Conservation (phyloP, 1,140 invertebrate species). For the Sinonovacula constricta region DNA sequence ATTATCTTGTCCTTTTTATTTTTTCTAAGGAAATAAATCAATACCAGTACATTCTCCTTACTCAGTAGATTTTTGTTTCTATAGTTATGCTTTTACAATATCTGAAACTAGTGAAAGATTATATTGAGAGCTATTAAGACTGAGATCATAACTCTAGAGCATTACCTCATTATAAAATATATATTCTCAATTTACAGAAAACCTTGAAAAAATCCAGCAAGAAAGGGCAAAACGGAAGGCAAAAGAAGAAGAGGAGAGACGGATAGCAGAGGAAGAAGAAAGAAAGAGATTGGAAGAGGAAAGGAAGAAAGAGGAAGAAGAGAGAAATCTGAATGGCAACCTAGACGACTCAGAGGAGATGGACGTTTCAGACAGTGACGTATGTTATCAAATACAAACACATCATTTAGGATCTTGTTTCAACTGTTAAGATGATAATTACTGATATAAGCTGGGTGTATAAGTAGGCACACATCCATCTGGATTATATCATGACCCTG, state of each 20-base stretch:
- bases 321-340: conserved; percentile 58
- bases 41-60: too few relatives aligned
- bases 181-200: too few relatives aligned
- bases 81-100: too few relatives aligned
- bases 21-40: too few relatives aligned
- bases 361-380: background rate
- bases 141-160: too few relatives aligned
- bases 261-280: conserved; percentile 77
- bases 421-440: background rate
- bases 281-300: conserved; percentile 80
- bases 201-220: conserved; percentile 73
- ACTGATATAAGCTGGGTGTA: background rate
- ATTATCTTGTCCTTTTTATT: too few relatives aligned
- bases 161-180: too few relatives aligned
- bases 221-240: conserved; percentile 71
- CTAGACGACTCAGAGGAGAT: background rate
- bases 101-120: too few relatives aligned
- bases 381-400: background rate
- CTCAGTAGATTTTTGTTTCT: too few relatives aligned
- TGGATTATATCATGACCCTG: too few relatives aligned
- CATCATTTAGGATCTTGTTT: background rate
- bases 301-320: conserved; percentile 80
- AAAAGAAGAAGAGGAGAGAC: conserved; percentile 70
- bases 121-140: too few relatives aligned
- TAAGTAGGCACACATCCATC: too few relatives aligned